Evolutionary conservation across 2,888 invertebrate genomes (phyloP), one percentile per base, ranked within the genome.

Genomic region (Anoplius nigerrimus): DNA sequence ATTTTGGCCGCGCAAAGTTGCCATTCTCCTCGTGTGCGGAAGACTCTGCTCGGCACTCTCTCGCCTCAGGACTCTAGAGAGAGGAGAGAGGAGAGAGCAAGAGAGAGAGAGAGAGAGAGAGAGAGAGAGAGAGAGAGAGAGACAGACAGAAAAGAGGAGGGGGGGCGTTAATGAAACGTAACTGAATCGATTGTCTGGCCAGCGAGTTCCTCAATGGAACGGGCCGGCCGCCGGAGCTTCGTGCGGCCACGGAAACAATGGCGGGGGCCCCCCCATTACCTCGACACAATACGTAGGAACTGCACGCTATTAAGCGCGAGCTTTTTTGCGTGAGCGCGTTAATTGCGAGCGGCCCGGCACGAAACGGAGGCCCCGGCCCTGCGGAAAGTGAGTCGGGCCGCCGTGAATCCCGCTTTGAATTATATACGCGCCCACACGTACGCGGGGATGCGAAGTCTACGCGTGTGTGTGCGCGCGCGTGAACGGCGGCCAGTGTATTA

Each of bases 281-380:
- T 62, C 56, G 62, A 24, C 27, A 72, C 71, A 66, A 69, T 73
- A 66, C 62, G 51, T 64, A 74, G 67, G 72, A 72, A 72, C 59
- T 62, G 52, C 69, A 72, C 54, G 48, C 66, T 54, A 63, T 78
- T 65, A 67, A 72, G 43, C 52, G 59, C 15, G 57, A 18, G 27
- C 59, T 62, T 71, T 71, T 69, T 63, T 27, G 46, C 34, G 45
- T 45, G 21, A 55, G n/a, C 5, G 48, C 42, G 59, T 69, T 76
- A 76, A 76, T 76, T 73, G 63, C 53, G 53, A 46, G 51, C 43
- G 24, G 51, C 43, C 27, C 20, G 15, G 11, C 2, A 34, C 2
- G 8, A 43, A 13, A 48, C 55, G 45, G 54, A 60, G 24, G 18
- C n/a, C n/a, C n/a, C n/a, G n/a, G n/a, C 42, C 11, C 6, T 3